These are phyloP conservation scores for Papilio glaucus DNA, from an alignment of 1,140 invertebrate species.

Conservation along the genomic window DNA sequence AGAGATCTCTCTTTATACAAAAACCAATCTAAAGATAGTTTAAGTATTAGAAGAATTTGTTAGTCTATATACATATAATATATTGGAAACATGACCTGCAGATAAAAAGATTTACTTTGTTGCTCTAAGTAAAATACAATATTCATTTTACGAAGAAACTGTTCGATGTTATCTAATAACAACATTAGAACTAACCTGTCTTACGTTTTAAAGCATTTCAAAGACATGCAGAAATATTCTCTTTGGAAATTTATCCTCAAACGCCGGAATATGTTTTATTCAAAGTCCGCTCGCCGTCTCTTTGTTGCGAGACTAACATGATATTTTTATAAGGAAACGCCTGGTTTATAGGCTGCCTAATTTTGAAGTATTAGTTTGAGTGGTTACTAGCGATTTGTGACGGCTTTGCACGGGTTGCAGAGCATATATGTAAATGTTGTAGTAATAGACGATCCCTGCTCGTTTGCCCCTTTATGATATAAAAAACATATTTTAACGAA, in stretches of 20 bases:
- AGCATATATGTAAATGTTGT: background rate
- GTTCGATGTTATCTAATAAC: background rate
- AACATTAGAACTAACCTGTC: background rate
- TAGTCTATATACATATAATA: too few relatives aligned
- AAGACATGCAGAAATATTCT: conserved; percentile 30
- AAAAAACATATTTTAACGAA: too few relatives aligned
- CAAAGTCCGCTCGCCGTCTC: background rate
- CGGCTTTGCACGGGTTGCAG: too few relatives aligned
- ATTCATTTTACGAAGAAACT: background rate
- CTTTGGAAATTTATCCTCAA: conserved; percentile 29
- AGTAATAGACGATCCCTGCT: background rate
- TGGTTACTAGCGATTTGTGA: background rate
- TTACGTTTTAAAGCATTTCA: conserved; percentile 19
- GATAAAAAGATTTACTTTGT: background rate
- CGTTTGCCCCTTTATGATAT: too few relatives aligned
- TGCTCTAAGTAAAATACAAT: background rate
- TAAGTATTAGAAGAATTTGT: too few relatives aligned
- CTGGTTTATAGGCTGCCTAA: conserved; percentile 1
- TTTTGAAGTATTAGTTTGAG: background rate
- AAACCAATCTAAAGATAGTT: too few relatives aligned
- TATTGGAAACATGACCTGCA: too few relatives aligned
- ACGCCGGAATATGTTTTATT: conserved; percentile 30
- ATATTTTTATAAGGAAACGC: conserved; percentile 23
- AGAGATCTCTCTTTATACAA: too few relatives aligned
- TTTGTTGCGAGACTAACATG: conserved; percentile 27